These are phyloP conservation scores for Istiophorus platypterus DNA, from an alignment of 2,113 vertebrate species.

Conservation along the genomic window DNA sequence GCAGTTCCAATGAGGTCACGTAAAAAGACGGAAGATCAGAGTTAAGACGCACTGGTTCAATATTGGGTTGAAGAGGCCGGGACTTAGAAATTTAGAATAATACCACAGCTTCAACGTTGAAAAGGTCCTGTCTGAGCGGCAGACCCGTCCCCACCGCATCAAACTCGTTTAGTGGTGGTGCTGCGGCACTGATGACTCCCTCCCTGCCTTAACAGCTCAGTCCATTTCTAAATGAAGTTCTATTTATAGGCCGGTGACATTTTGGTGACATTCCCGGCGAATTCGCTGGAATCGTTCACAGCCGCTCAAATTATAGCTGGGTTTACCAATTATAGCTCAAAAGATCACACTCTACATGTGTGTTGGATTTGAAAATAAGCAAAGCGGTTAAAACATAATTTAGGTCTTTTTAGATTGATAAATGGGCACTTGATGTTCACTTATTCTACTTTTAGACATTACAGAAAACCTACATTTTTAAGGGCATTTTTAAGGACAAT, in stretches of 20 bases:
- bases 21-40: neutral
- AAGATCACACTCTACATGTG: no score
- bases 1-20: no score
- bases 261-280: constrained; percentile 9
- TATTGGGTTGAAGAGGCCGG: neutral
- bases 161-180: neutral
- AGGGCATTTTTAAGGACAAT: constrained; percentile 6
- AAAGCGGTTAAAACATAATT: neutral
- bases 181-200: neutral
- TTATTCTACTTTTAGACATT: neutral
- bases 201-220: neutral
- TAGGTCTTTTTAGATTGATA: constrained; percentile 7
- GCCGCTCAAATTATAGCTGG: neutral
- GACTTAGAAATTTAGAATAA: neutral
- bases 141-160: neutral
- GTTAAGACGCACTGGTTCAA: neutral
- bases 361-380: neutral
- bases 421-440: neutral
- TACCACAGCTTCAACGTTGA: neutral
- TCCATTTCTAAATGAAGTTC: constrained; percentile 11
- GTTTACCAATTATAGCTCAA: no score
- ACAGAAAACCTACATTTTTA: neutral
- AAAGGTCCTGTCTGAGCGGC: neutral
- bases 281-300: neutral
- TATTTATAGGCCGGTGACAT: constrained; percentile 22